These are phyloP conservation scores for Aurelia sp. DNA, from an alignment of 30 jellyfish, hydroid and myxozoan species.

Conservation along the genomic window DNA sequence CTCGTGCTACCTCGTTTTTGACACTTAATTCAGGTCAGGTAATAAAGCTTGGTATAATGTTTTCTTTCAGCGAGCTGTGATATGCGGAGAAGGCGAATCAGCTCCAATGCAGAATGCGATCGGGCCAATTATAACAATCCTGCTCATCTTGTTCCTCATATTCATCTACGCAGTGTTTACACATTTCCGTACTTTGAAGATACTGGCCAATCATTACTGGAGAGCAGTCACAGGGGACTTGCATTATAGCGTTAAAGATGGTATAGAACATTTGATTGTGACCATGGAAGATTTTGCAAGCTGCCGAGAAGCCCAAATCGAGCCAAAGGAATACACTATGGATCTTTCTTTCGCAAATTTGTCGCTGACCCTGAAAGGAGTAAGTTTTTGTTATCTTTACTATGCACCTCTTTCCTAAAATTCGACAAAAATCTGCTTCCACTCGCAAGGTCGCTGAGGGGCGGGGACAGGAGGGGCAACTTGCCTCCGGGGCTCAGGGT, in stretches of 20 bases:
- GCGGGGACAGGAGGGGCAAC: too few relatives aligned
- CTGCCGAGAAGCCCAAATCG: slow-evolving; percentile 34
- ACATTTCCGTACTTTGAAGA: slow-evolving; percentile 15
- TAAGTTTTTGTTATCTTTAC: neutral
- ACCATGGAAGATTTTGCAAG: slow-evolving; percentile 56
- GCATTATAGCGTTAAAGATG: slow-evolving; percentile 56
- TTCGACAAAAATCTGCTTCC: too few relatives aligned
- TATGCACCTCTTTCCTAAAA: too few relatives aligned
- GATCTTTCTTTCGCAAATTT: slow-evolving; percentile 39
- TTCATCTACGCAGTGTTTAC: slow-evolving; percentile 14
- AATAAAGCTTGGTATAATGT: too few relatives aligned
- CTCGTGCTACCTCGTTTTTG: too few relatives aligned
- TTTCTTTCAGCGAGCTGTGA: slow-evolving; percentile 13
- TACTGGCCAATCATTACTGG: slow-evolving; percentile 40
- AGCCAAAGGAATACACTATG: slow-evolving; percentile 39
- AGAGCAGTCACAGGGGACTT: slow-evolving; percentile 32
- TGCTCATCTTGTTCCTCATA: slow-evolving; percentile 5
- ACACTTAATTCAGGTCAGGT: too few relatives aligned
- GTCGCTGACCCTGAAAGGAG: slow-evolving; percentile 31
- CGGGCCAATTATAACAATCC: slow-evolving; percentile 41
- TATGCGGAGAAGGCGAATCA: slow-evolving; percentile 61
- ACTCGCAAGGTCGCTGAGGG: too few relatives aligned
- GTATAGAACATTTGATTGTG: slow-evolving; percentile 4
- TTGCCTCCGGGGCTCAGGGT: too few relatives aligned
- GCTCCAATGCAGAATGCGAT: slow-evolving; percentile 61